Base-by-base conservation (phyloP, 2,888 invertebrate species). In the Xestia xanthographa region DNA sequence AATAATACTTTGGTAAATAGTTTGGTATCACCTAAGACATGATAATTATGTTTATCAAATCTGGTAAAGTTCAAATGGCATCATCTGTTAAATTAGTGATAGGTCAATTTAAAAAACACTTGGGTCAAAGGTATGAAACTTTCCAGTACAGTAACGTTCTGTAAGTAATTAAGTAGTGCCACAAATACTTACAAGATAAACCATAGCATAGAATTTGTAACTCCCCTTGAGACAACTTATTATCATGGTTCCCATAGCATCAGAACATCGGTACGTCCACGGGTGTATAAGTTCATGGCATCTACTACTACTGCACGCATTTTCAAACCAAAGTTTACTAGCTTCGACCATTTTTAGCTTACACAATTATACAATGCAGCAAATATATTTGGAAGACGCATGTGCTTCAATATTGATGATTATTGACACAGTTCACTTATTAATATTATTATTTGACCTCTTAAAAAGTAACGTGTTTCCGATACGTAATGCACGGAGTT, bases 161-260 rank as follows among this genome's bases (percentile, higher is more conserved):
- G 29, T 29, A 29, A 60, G 45, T 65, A 12, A 48, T 0, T 66
- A 65, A 2, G 6, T 12, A 58, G 14, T 2, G 67, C 12, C 11
- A 22, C 26, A 53, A 69, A 71, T 80, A 96, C 96, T 96, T 91
- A 97, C 97, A 86, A 96, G 89, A 79, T 97, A 97, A 5, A 97
- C 95, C 94, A 95, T 95, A 0, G 97, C 96, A 92, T 97, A 97
- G 77, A 96, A 97, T 83, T 96, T 96, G 84, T 96, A 97, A 83
- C 95, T 95, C 75, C 97, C 97, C 88, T 92, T 95, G 41, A 96
- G 94, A 86, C 95, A 95, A 83, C 94, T 92, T 62, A 92, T 70
- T 8, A 97, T 87, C 96, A 97, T 97, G 8, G 95, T 91, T 12
- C 89, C 82, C 5, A 95, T 95, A 14, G 96, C 97, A 91, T 95